phyloP scores from a whole-genome alignment of 2,797 vertebrate species.

The Halcyon badia region DNA sequence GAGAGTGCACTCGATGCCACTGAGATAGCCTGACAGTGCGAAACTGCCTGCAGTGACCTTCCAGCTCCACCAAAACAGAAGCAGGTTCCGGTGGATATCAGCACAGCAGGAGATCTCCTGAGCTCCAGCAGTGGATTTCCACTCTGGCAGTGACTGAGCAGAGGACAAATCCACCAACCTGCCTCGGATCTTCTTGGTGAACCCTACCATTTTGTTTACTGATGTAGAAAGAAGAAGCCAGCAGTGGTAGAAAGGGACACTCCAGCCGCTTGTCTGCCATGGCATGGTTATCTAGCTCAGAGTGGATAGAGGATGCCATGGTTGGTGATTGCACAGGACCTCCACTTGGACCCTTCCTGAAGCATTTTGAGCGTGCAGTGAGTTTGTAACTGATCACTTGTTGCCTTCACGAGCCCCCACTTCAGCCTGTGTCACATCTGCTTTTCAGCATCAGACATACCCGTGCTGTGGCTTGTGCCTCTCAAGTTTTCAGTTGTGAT shows the following conservation, averaged over 20 bases:
- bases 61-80: neutral
- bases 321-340: neutral
- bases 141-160: neutral
- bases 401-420: neutral
- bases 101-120: neutral
- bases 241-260: neutral
- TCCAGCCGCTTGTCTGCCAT: rapidly evolving
- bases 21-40: neutral
- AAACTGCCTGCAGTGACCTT: neutral
- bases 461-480: neutral
- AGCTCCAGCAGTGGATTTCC: neutral
- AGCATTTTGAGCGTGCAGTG: neutral
- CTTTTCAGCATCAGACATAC: neutral
- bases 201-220: neutral
- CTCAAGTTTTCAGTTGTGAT: neutral
- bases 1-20: no score
- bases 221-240: neutral
- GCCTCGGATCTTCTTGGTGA: neutral
- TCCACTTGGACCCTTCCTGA: neutral
- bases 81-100: neutral
- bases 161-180: neutral
- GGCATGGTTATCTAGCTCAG: neutral
- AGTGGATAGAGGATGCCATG: neutral
- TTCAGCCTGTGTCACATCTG: neutral
- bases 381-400: neutral